Base-by-base conservation (phyloP, 2,113 vertebrate species). In the Prochilodus magdalenae region DNA sequence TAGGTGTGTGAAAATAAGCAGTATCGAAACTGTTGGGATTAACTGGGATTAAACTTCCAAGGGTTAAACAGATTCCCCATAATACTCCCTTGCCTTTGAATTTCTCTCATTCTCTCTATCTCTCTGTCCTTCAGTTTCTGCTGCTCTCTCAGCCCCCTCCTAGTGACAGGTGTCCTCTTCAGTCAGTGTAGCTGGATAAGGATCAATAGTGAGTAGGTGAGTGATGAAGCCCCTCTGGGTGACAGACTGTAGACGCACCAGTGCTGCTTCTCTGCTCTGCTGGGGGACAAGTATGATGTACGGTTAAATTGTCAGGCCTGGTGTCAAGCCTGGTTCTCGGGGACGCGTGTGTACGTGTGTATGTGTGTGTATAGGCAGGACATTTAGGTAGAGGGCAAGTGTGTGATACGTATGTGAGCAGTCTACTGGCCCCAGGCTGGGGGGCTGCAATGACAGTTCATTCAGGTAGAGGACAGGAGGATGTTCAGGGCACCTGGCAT, bases 191-290 rank as follows among this genome's bases (percentile, higher is more conserved):
- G 67, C 79, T 79, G 75, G 77, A 84, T 59, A 60, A 59, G 65
- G 76, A 84, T 87, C 76, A 76, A 79, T 82, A 84, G 66, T 75
- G 82, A 84, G 75, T 67, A 63, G 62, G 80, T 76, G 83, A 80
- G 49, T 63, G 80, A 87, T 83, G 83, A 83, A 59, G 30, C 20
- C 76, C 72, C 80, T 71, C 40, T 66, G 73, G 65, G 83, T 84
- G 83, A 87, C 74, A 78, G 73, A 71, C 72, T 73, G 67, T 63
- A 73, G 75, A 83, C 69, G 81, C 55, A 73, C 79, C 62, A 49
- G 78, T 65, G 67, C 73, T 55, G 60, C 76, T 73, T 69, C 70
- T 75, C 66, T 80, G 30, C 73, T 73, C 73, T 71, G 36, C 63
- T 44, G 73, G 57, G 55, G 57, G 80, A 82, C 51, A 73, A 49